Conservation (phyloP, 2,113 vertebrate genomes). For the Anarrhichthys ocellatus region DNA sequence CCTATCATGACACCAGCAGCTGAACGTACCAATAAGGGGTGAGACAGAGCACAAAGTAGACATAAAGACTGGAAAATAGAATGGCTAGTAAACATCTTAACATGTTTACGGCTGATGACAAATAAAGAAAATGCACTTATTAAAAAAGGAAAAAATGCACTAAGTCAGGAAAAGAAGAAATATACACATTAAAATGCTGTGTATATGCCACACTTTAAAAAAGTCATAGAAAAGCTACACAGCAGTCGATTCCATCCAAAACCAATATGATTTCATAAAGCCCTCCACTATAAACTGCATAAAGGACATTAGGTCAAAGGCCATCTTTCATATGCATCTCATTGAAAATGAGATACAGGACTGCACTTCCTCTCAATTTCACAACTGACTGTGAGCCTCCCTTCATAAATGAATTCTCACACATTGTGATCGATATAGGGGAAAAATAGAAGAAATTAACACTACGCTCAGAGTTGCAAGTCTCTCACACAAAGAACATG, state of each 20-base stretch:
- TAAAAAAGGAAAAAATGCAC: not conserved
- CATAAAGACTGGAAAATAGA: constrained; percentile 11
- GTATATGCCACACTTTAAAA: not conserved
- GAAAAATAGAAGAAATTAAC: constrained; percentile 1
- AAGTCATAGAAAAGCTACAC: not conserved
- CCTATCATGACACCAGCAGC: constrained; percentile 42
- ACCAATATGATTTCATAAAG: constrained; percentile 24
- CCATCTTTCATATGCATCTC: constrained; percentile 56
- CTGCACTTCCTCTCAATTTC: constrained; percentile 36
- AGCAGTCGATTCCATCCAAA: not conserved
- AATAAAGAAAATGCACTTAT: not conserved
- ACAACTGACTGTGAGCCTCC: constrained; percentile 31
- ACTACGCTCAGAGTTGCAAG: constrained; percentile 9
- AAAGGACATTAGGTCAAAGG: constrained; percentile 69
- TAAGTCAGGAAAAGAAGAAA: not conserved
- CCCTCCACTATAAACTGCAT: constrained; percentile 23
- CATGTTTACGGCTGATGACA: not conserved
- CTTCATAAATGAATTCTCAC: constrained; percentile 42
- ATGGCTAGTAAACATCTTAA: not conserved
- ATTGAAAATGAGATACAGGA: constrained; percentile 17
- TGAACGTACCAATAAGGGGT: constrained; percentile 23
- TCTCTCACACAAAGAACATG: constrained; percentile 21
- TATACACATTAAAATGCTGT: not conserved
- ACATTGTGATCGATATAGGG: not conserved
- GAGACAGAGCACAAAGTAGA: constrained; percentile 26